phyloP scores from a whole-genome alignment of 2,888 invertebrate species.

The Mantis religiosa region DNA sequence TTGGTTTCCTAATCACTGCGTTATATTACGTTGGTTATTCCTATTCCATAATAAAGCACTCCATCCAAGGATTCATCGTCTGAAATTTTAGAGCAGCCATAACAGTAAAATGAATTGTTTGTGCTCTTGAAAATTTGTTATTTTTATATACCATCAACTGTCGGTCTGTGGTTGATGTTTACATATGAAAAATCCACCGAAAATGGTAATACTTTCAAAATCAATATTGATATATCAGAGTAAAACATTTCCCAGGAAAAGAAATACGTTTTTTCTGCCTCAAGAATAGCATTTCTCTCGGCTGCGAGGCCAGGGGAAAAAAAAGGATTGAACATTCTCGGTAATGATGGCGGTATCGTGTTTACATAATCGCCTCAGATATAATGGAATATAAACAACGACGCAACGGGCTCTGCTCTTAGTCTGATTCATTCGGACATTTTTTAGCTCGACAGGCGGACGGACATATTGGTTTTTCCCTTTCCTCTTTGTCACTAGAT shows the following conservation, averaged over 20 bases:
- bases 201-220: background rate
- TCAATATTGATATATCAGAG: background rate
- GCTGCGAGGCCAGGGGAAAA: background rate
- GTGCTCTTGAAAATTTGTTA: no score
- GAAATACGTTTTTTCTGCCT: background rate
- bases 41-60: no score
- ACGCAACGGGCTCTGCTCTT: background rate
- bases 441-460: background rate
- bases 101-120: no score
- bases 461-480: background rate
- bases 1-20: no score
- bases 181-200: background rate
- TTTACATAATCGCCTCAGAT: background rate
- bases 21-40: no score
- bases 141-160: no score
- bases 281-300: background rate
- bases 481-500: background rate
- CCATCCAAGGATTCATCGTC: no score
- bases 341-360: background rate
- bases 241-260: background rate
- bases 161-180: background rate
- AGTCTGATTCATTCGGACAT: background rate
- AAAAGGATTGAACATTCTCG: background rate
- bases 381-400: background rate
- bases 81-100: no score